These are phyloP conservation scores for Hydrochoerus hydrochaeris DNA, from an alignment of 2,113 vertebrate genomes.

Conservation along the genomic window DNA sequence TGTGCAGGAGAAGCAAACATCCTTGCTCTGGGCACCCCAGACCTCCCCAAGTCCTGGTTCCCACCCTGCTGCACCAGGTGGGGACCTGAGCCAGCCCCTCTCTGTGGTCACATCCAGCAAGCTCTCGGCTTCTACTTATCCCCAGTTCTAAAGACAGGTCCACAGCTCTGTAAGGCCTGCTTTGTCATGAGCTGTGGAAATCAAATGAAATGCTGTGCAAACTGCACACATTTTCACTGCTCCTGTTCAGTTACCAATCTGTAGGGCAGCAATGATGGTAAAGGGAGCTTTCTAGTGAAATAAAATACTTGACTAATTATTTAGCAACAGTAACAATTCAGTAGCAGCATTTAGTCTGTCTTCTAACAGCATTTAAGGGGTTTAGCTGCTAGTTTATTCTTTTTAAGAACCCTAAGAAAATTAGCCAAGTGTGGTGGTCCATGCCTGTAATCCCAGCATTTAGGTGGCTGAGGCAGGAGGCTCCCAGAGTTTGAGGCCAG, in stretches of 20 bases:
- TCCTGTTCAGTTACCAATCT: background rate
- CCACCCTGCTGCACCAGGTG: background rate
- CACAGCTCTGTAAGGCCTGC: background rate
- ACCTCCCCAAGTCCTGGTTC: background rate
- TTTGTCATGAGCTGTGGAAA: background rate
- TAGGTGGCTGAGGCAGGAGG: background rate
- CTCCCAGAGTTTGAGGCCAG: background rate
- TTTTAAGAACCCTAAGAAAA: background rate
- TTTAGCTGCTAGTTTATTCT: background rate
- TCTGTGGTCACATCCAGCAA: fast-evolving
- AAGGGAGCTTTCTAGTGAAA: background rate
- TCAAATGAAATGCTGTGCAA: background rate
- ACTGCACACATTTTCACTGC: background rate
- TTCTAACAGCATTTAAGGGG: background rate
- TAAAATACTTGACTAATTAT: background rate
- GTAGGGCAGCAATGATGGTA: background rate
- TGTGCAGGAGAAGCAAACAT: background rate
- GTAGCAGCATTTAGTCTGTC: background rate
- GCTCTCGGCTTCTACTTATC: background rate
- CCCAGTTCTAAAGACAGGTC: background rate
- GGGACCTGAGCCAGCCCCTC: background rate
- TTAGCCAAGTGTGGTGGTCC: background rate
- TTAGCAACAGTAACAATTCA: background rate
- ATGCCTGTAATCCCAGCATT: background rate
- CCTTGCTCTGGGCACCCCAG: background rate